phyloP scores from a whole-genome alignment of 1,140 invertebrate species.

The Brachionus koreanus region DNA sequence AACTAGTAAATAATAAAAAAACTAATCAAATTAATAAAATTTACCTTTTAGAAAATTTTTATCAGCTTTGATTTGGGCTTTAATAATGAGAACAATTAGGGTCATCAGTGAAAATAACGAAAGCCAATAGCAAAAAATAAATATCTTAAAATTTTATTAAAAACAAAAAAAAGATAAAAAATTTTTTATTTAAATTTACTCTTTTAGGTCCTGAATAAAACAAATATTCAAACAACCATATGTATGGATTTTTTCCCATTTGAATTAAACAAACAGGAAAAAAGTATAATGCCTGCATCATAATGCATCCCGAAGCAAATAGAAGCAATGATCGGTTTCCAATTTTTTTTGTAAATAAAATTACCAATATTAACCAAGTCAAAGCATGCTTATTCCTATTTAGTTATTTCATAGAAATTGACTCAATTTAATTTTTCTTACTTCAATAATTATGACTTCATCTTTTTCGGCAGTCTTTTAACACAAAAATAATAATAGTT shows the following conservation, averaged over 20 bases:
- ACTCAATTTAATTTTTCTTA: neutral
- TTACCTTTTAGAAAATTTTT: neutral
- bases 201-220: neutral
- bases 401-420: neutral
- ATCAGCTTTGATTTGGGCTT: neutral
- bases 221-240: slow-evolving; percentile 9
- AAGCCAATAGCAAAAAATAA: slow-evolving; percentile 11
- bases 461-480: neutral
- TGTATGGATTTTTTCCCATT: neutral
- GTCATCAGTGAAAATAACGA: neutral
- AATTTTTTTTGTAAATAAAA: neutral
- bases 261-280: slow-evolving; percentile 10
- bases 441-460: slow-evolving; percentile 27
- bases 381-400: slow-evolving; percentile 15
- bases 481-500: neutral
- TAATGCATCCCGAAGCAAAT: neutral
- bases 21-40: neutral
- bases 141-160: neutral
- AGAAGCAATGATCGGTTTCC: neutral
- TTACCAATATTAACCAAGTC: slow-evolving; percentile 2
- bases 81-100: neutral
- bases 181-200: neutral
- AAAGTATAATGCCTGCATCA: neutral
- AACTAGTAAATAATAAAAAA: neutral
- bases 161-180: neutral